Percentiles rank a stretch among this genome's conserved stretches.
phyloP scores from a whole-genome alignment of 2,888 invertebrate species.

The Globia sparganii region DNA sequence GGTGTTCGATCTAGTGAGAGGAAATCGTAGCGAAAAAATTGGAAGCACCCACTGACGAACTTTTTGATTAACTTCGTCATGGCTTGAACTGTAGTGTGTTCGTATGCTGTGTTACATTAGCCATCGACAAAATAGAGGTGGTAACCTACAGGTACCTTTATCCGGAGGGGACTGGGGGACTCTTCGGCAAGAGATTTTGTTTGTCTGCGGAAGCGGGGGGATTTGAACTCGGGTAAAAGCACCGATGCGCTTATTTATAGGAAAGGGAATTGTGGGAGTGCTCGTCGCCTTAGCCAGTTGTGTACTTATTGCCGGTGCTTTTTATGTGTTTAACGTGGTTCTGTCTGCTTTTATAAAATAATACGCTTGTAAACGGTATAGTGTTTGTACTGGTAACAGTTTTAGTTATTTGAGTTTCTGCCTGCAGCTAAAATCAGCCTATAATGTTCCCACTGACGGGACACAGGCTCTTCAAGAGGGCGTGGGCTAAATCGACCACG shows the following conservation, averaged over 20 bases:
- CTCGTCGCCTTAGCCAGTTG: slow-evolving; percentile 20
- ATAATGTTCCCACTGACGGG: no score
- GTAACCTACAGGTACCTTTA: slow-evolving; percentile 18
- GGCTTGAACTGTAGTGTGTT: slow-evolving; percentile 2
- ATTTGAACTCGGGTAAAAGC: slow-evolving; percentile 45
- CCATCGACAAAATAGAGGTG: slow-evolving; percentile 29
- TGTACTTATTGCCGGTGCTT: slow-evolving; percentile 1
- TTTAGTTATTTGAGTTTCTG: slow-evolving; percentile 8
- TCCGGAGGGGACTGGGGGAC: slow-evolving; percentile 17
- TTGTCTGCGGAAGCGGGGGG: slow-evolving; percentile 41
- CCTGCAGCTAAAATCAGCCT: background rate
- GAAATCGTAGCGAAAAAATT: background rate
- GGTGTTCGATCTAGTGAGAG: background rate
- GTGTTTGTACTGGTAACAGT: background rate
- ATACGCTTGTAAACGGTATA: slow-evolving; percentile 8
- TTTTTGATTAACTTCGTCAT: slow-evolving; percentile 28
- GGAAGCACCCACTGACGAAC: slow-evolving; percentile 9
- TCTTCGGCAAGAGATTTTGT: slow-evolving; percentile 38
- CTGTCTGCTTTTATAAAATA: slow-evolving; percentile 5
- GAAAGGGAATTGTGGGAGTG: slow-evolving; percentile 29
- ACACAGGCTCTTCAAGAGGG: no score
- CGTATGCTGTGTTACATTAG: slow-evolving; percentile 7
- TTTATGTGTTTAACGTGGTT: slow-evolving; percentile 25
- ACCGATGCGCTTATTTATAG: slow-evolving; percentile 31
- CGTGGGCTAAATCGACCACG: no score